Evolutionary conservation across 2,113 vertebrate species (phyloP).

Genomic region (Suncus etruscus): DNA sequence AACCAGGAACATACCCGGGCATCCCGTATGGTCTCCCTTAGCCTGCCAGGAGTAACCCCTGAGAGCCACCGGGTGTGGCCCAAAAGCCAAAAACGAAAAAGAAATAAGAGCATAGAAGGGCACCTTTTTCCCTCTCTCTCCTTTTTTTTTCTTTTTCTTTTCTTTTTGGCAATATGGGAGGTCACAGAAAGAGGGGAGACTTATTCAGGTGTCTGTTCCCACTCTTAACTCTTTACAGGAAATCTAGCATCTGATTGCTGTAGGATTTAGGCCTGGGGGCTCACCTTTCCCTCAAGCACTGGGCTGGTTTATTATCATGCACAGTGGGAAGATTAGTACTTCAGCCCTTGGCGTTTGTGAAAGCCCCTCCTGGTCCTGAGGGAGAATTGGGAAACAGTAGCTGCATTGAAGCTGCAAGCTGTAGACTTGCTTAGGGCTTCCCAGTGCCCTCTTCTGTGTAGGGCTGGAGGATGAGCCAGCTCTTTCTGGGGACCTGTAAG

Average conservation of each 20-base stretch:
- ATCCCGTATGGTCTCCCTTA: too few relatives aligned
- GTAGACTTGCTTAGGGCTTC: constrained; percentile 45
- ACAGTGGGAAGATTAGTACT: constrained; percentile 45
- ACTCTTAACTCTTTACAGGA: neutral
- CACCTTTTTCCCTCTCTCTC: too few relatives aligned
- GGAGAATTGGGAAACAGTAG: constrained; percentile 7
- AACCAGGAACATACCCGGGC: too few relatives aligned
- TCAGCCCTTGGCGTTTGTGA: constrained; percentile 57
- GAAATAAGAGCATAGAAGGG: too few relatives aligned
- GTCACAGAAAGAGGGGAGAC: neutral
- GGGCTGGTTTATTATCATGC: constrained; percentile 33
- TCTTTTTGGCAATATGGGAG: too few relatives aligned
- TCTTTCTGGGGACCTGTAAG: neutral
- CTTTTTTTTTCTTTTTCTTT: too few relatives aligned
- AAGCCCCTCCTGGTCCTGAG: constrained; percentile 2
- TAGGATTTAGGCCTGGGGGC: constrained; percentile 65
- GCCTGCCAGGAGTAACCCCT: too few relatives aligned
- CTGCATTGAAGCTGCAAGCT: neutral
- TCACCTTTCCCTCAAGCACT: constrained; percentile 55
- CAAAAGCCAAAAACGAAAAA: too few relatives aligned
- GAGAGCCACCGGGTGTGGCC: too few relatives aligned
- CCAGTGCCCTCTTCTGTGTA: neutral
- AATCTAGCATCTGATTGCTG: constrained; percentile 49
- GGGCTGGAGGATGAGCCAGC: neutral
- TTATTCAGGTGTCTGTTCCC: neutral